Evolutionary conservation across 2,113 vertebrate genomes (phyloP), one percentile per base, ranked within the genome.

Genomic region (Setophaga petechia): DNA sequence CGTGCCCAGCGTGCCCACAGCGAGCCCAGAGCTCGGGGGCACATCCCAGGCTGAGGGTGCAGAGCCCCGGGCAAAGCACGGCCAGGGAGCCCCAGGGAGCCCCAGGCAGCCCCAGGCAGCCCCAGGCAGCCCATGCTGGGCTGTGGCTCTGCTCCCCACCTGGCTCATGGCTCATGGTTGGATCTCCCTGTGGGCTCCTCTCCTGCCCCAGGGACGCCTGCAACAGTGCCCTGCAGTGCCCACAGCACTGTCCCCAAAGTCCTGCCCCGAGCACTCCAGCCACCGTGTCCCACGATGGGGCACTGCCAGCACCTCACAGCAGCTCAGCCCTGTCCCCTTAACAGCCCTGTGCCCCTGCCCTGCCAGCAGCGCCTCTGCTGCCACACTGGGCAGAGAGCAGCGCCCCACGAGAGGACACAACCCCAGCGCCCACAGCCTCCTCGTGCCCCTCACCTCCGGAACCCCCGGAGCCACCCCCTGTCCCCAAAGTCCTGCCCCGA

Each of bases 381-480:
- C 39, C 3, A 9, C 52, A 5, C 27, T 33, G 58, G 6, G 1
- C 59, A 49, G 19, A 35, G n/a, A 51, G 17, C 49, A 59, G 23
- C 47, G 47, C 8, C 52, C 41, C 1, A 0, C 15, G 44, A 63
- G 49, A 83, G 35, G 21, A 67, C 33, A 35, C 37, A 57, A 31
- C 6, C 43, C 78, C 84, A 72, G 23, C 44, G n/a, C 5, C 59
- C 72, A 25, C 39, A 35, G 37, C 17, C 43, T 71, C 52, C 65
- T 77, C 9, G 7, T 12, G 51, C 59, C 31, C 33, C 41, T 30
- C 5, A 1, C 23, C 24, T 54, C 25, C 2, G 44, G 49, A 57
- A 39, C 27, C 15, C 61, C 49, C 3, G 1, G 49, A 79, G 54
- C 41, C 31, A 47, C 49, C 15, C 10, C 0, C 0, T 15, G 37